Evolutionary conservation across 2,888 invertebrate genomes (phyloP), one percentile per base, ranked within the genome.

Genomic region (Ypsolopha scabrella): DNA sequence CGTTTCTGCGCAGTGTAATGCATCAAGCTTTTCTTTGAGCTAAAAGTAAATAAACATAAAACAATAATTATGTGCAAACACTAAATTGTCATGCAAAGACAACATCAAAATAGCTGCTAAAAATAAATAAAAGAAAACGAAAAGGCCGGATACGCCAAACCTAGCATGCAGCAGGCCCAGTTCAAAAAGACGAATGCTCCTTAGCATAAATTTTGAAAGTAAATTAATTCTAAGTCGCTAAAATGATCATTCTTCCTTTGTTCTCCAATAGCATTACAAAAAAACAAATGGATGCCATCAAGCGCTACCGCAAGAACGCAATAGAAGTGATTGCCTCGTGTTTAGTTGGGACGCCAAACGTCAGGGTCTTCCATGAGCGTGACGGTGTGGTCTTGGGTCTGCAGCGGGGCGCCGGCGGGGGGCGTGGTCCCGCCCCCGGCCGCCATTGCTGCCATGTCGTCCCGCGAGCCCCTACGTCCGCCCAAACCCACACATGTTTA

Each of bases 311-410:
- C 39, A 10, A 10, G 39, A 39, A 39, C 10, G 10, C 10, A 10
- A 11, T 14, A 6, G 6, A 37, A 38, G 35, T 47, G 48, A 49
- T 51, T 51, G 55, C 54, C 57, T 51, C 45, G 50, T 62, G 87
- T 89, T 93, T 94, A 95, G 90, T 94, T 94, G 72, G 95, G 94
- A 86, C 95, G 94, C 95, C 95, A 95, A 70, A 95, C 94, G 88
- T 95, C 95, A 57, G 95, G 95, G 87, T 95, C 95, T 88, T 95
- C 95, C 94, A 95, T 95, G 65, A 95, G 90, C 57, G 95, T 94
- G 71, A 93, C 92, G 87, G 90, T 92, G 85, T 91, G 91, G 74
- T 90, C 88, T 64, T 87, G 86, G 57, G 78, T 66, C 59, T 75
- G 82, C 64, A 82, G 75, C 52, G 75, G 64, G 34, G 70, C 86